Evolutionary conservation across 35 echinoderm and acorn worm species (phyloP).

Genomic region (Holothuria glaberrima): DNA sequence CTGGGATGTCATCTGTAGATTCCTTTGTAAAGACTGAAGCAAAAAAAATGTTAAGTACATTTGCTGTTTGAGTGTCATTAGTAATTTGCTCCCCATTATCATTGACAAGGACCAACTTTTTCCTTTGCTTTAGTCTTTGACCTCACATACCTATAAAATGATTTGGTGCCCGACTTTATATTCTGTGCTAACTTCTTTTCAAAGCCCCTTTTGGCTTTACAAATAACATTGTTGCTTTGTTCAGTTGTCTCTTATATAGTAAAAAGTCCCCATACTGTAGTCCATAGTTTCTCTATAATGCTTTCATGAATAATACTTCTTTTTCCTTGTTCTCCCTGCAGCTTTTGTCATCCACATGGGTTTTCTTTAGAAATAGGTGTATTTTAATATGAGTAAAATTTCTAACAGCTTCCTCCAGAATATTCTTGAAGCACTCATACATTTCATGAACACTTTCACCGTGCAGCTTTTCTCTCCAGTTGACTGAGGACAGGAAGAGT

Average conservation of each 20-base stretch:
- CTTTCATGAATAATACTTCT: too few relatives aligned
- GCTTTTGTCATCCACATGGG: too few relatives aligned
- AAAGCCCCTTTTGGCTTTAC: too few relatives aligned
- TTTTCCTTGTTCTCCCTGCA: too few relatives aligned
- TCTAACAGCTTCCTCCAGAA: conserved; percentile 13
- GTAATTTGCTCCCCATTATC: conserved; percentile 17
- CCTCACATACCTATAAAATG: conserved; percentile 37
- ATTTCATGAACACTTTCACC: conserved; percentile 33
- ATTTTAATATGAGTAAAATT: conserved; percentile 1
- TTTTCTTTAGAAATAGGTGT: not conserved
- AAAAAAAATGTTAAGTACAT: too few relatives aligned
- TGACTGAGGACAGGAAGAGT: not conserved
- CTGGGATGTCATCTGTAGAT: not conserved
- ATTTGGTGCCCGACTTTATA: conserved; percentile 23
- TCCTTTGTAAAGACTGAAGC: not conserved
- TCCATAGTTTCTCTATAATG: not conserved
- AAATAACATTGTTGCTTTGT: conserved; percentile 9
- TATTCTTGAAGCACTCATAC: conserved; percentile 5
- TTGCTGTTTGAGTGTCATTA: too few relatives aligned
- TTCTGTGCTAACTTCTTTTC: conserved; percentile 34
- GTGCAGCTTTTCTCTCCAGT: not conserved
- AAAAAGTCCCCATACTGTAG: not conserved
- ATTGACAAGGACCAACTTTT: not conserved
- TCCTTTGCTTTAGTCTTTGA: conserved; percentile 43
- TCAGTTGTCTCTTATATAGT: conserved; percentile 1